A percentile compares a stretch with the other conserved stretches of the same genome.
Evolutionary conservation across 2,113 vertebrate genomes (phyloP).

Genomic region (Anhinga rufa): DNA sequence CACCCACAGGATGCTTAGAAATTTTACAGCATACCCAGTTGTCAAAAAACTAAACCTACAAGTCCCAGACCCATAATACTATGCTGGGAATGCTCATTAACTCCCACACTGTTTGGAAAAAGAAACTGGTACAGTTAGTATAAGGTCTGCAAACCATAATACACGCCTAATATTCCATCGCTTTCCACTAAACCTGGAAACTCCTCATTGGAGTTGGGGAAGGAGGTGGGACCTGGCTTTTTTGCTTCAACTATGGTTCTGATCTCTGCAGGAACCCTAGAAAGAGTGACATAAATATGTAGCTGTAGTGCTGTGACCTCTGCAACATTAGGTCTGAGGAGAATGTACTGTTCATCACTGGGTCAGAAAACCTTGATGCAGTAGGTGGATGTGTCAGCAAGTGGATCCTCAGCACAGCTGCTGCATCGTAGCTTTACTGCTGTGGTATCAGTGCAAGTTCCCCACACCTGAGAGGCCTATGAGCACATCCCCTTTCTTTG

Average conservation of each 20-base stretch:
- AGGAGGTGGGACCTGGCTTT: background rate
- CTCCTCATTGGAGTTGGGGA: background rate
- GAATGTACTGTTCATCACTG: background rate
- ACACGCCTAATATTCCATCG: background rate
- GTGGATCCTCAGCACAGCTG: background rate
- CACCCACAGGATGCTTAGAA: conserved; percentile 51
- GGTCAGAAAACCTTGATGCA: background rate
- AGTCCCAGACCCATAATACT: conserved; percentile 42
- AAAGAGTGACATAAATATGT: background rate
- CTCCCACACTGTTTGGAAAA: conserved; percentile 55
- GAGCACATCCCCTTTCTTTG: background rate
- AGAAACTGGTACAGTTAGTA: conserved; percentile 21
- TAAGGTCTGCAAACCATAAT: conserved; percentile 15
- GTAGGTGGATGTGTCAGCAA: background rate
- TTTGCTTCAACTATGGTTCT: background rate
- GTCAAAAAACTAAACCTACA: conserved; percentile 44
- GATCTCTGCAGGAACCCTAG: background rate
- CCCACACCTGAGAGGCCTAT: background rate
- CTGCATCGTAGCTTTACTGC: background rate
- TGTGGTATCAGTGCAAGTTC: background rate
- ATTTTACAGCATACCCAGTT: conserved; percentile 50
- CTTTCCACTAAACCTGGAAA: background rate
- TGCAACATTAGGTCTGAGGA: background rate
- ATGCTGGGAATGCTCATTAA: conserved; percentile 42
- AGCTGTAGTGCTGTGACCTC: background rate